Percentiles rank a stretch among this genome's conserved stretches.
Evolutionary conservation across 23 tunicate species (phyloP).

Genomic region (Diplosoma virens): DNA sequence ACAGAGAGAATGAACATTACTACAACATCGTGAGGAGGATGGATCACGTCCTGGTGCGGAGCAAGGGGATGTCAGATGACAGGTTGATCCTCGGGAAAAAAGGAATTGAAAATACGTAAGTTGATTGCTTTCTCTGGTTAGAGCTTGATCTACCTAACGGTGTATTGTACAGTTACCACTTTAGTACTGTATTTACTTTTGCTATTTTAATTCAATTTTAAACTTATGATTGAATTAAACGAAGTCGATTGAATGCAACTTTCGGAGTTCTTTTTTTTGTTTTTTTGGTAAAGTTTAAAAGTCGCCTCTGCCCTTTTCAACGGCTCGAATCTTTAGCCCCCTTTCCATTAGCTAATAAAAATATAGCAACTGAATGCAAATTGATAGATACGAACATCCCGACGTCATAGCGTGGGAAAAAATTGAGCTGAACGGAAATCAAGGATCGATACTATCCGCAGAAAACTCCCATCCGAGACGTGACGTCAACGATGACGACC

Average conservation of each 20-base stretch:
- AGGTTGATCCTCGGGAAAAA: slow-evolving; percentile 80
- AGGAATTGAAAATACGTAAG: slow-evolving; percentile 75
- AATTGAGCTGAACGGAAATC: slow-evolving; percentile 26
- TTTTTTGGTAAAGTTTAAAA: too few species aligned
- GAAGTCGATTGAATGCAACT: too few species aligned
- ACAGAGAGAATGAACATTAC: slow-evolving; percentile 49
- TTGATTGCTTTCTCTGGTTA: background rate
- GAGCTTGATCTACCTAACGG: too few species aligned
- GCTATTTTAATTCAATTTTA: too few species aligned
- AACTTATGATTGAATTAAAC: too few species aligned
- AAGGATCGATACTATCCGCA: slow-evolving; percentile 12
- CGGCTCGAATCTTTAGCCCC: too few species aligned
- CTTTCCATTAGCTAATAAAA: too few species aligned
- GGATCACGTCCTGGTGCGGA: slow-evolving; percentile 76
- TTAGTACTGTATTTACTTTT: too few species aligned
- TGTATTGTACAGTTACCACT: too few species aligned
- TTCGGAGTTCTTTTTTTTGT: too few species aligned
- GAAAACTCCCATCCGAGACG: slow-evolving; percentile 50
- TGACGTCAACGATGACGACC: slow-evolving; percentile 35
- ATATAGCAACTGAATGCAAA: too few species aligned
- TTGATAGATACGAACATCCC: slow-evolving; percentile 71
- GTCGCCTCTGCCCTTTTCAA: too few species aligned
- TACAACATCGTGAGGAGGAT: slow-evolving; percentile 70
- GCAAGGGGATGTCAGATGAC: slow-evolving; percentile 89
- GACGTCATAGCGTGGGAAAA: slow-evolving; percentile 80